Evolutionary conservation across 1,140 invertebrate genomes (phyloP).

Genomic region (Homarus americanus): DNA sequence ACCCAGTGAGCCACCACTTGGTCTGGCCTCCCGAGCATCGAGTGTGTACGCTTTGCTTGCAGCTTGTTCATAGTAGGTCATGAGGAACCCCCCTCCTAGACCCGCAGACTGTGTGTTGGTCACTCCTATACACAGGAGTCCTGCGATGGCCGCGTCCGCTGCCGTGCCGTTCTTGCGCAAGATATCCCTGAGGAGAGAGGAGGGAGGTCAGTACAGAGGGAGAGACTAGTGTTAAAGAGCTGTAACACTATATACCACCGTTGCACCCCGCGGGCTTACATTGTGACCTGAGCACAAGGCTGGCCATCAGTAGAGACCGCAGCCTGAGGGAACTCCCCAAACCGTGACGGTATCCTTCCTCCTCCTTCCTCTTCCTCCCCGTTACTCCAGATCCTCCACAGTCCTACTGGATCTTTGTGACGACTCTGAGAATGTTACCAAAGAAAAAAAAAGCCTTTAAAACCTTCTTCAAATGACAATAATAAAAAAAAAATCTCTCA

Average conservation of each 20-base stretch:
- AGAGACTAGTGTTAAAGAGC: background rate
- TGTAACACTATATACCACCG: too few species aligned
- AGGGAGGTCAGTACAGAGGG: background rate
- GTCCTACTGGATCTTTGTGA: background rate
- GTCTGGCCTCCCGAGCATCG: too few species aligned
- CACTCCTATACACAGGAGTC: constrained; percentile 91
- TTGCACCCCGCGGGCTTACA: too few species aligned
- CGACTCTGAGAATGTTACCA: too few species aligned
- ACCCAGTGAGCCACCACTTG: too few species aligned
- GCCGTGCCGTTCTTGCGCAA: constrained; percentile 89
- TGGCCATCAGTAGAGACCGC: background rate
- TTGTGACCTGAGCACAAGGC: background rate
- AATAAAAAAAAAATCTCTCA: too few species aligned
- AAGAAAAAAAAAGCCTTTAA: too few species aligned
- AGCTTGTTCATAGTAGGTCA: constrained; percentile 86
- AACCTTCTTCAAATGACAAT: too few species aligned
- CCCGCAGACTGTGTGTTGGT: constrained; percentile 92
- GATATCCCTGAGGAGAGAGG: constrained; percentile 83
- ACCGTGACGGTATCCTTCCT: background rate
- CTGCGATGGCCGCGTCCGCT: constrained; percentile 90
- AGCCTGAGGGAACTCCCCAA: background rate
- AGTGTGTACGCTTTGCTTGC: constrained; percentile 78
- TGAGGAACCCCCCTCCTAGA: constrained; percentile 90
- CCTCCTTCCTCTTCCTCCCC: background rate
- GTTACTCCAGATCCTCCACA: background rate